These are phyloP conservation scores for Myotis planiceps DNA, from an alignment of 2,797 vertebrate species.

Conservation along the genomic window DNA sequence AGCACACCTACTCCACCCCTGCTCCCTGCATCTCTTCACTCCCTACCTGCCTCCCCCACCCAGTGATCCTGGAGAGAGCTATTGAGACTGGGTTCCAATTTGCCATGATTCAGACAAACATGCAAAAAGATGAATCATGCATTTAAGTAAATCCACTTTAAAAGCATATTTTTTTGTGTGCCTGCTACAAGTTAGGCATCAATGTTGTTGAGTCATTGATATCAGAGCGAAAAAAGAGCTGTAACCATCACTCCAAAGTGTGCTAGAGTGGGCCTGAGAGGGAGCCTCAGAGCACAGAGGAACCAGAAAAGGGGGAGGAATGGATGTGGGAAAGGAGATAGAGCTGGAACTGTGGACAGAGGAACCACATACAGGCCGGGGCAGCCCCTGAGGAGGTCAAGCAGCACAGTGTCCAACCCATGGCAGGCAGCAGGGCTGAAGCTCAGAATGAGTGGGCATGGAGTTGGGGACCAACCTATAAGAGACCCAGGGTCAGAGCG, in stretches of 20 bases:
- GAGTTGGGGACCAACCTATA: neutral
- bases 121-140: neutral
- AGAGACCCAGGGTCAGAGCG: neutral
- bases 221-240: neutral
- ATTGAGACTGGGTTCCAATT: neutral
- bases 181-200: rapidly evolving
- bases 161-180: neutral
- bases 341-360: neutral
- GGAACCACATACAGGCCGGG: neutral
- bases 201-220: neutral
- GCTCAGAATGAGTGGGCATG: rapidly evolving
- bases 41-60: neutral
- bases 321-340: neutral
- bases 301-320: neutral
- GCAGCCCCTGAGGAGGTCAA: neutral
- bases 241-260: no score
- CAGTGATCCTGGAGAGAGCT: neutral
- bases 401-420: neutral
- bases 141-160: neutral
- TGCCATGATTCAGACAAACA: neutral
- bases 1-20: neutral
- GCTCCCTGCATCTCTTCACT: neutral
- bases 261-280: rapidly evolving
- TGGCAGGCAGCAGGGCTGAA: neutral
- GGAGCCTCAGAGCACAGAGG: neutral